Percentiles rank a stretch among this genome's conserved stretches.
Evolutionary conservation across 1,140 invertebrate genomes (phyloP).

Genomic region (Acromyrmex heyeri): DNA sequence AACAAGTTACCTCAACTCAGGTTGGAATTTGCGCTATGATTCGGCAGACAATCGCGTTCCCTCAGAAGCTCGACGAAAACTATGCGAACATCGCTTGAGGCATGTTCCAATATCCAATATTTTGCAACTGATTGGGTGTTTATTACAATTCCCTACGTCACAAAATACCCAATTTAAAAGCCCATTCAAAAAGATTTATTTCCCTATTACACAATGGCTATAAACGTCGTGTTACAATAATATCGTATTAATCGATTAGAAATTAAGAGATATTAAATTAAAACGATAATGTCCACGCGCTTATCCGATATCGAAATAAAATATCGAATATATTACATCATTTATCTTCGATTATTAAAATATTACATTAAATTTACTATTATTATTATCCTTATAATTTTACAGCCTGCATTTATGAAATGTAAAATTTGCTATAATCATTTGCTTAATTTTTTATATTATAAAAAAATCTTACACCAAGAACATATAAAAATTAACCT

Average conservation of each 20-base stretch:
- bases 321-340: background rate
- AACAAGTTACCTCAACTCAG: constrained; percentile 42
- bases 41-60: constrained; percentile 12
- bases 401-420: background rate
- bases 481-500: constrained; percentile 1
- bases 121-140: constrained; percentile 17
- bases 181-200: constrained; percentile 13
- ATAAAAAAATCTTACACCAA: background rate
- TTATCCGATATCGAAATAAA: constrained; percentile 21
- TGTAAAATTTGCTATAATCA: constrained; percentile 1
- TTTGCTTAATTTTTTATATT: background rate
- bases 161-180: background rate
- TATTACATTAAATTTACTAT: constrained; percentile 1
- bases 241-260: constrained; percentile 10
- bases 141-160: background rate
- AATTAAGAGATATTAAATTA: constrained; percentile 15
- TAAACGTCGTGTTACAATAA: background rate
- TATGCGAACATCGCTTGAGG: constrained; percentile 3
- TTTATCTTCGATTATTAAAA: background rate
- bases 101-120: constrained; percentile 29
- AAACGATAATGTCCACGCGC: background rate
- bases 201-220: background rate
- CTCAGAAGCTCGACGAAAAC: constrained; percentile 29
- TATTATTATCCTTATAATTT: background rate
- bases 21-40: constrained; percentile 31